Evolutionary conservation across 2,888 invertebrate species (phyloP), one percentile per base, ranked within the genome.

Genomic region (Suillia variegata): DNA sequence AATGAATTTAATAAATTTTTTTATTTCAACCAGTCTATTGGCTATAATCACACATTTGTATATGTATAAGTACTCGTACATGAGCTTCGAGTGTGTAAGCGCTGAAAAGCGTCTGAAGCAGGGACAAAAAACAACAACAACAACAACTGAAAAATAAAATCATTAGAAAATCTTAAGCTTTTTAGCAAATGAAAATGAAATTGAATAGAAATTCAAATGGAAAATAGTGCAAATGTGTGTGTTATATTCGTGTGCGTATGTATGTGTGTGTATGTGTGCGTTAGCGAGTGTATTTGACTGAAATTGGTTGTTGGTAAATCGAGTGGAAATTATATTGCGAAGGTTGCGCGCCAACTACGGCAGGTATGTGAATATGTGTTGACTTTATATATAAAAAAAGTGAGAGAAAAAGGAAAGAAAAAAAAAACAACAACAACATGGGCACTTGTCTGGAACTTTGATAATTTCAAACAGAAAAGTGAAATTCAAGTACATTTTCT

Each of bases 311-410:
- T 49, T 49, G 21, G 38, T 24, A 21, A 54, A 38, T 54, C 54
- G 38, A 38, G 54, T 53, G 38, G 38, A 38, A 38, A 38, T 38
- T 38, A 38, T 38, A 38, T 38, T 38, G 13, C n/a, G 38, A 38
- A n/a, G 38, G 15, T n/a, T 38, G 38, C n/a, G n/a, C n/a, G n/a
- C n/a, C n/a, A n/a, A n/a, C n/a, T n/a, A n/a, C n/a, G n/a, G n/a
- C n/a, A n/a, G n/a, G 38, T 38, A 38, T 38, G 38, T 17, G 12
- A 38, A 6, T 38, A 15, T 5, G 1, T 38, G 2, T 2, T n/a
- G n/a, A n/a, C n/a, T n/a, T n/a, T n/a, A n/a, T n/a, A n/a, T n/a
- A n/a, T n/a, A n/a, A n/a, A n/a, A n/a, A 21, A 20, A 48, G 47
- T n/a, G n/a, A n/a, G n/a, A n/a, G n/a, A n/a, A n/a, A n/a, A n/a